Percentiles rank a stretch among this genome's conserved stretches.
Conservation (phyloP, 2,113 vertebrate species). For the Pteropus alecto region DNA sequence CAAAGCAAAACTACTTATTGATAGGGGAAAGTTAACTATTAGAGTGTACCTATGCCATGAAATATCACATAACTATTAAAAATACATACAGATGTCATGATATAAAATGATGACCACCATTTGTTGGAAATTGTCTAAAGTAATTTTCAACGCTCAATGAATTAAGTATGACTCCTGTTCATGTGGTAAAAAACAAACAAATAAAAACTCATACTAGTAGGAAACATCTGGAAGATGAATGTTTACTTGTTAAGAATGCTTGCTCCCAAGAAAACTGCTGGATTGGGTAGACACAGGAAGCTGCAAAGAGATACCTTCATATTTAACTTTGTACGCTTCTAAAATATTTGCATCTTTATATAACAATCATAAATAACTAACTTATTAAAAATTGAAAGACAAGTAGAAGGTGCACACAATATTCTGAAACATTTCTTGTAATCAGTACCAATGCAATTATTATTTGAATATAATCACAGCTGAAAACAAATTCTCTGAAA, state of each 20-base stretch:
- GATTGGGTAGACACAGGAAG: neutral
- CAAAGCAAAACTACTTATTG: neutral
- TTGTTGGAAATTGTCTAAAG: neutral
- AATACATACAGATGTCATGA: neutral
- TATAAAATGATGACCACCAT: neutral
- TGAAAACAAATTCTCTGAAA: neutral
- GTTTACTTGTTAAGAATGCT: neutral
- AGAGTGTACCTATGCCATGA: neutral
- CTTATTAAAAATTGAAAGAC: neutral
- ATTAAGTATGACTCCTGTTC: neutral
- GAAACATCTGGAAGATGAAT: neutral
- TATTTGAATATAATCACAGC: neutral
- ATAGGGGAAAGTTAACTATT: neutral
- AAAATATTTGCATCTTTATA: neutral
- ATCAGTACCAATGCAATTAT: neutral
- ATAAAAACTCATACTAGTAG: neutral
- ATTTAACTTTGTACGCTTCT: neutral
- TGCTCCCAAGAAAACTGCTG: neutral
- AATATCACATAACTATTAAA: neutral
- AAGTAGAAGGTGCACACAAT: neutral
- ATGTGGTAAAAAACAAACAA: neutral
- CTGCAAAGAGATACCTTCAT: neutral
- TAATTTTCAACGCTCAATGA: neutral
- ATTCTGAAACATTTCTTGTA: neutral
- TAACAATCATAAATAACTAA: neutral